These are phyloP conservation scores for Triplophysa bombifrons DNA, from an alignment of 2,797 vertebrate genomes.

Conservation along the genomic window DNA sequence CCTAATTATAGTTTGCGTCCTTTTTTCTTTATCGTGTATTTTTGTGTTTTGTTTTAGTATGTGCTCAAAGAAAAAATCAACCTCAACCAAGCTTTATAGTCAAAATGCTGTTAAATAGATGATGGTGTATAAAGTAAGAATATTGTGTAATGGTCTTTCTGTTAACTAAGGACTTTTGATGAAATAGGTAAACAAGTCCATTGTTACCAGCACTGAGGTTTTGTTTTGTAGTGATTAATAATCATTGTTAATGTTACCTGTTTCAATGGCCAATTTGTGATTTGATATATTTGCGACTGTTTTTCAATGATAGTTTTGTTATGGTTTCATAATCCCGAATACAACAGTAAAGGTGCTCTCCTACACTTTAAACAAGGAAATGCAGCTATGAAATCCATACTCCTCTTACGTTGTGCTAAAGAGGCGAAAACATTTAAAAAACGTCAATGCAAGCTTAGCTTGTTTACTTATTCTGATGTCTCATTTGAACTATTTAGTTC, in stretches of 20 bases:
- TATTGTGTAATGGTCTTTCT: constrained; percentile 52
- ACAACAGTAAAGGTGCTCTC: constrained; percentile 78
- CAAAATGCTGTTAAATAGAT: constrained; percentile 66
- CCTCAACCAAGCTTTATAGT: constrained; percentile 74
- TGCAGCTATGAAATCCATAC: constrained; percentile 76
- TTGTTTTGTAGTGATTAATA: constrained; percentile 59
- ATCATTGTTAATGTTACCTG: constrained; percentile 69
- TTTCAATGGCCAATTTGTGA: constrained; percentile 70
- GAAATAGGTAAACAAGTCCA: constrained; percentile 62
- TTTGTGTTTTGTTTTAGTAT: constrained; percentile 41
- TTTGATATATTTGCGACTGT: constrained; percentile 69
- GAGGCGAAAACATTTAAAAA: constrained; percentile 63
- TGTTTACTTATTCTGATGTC: constrained; percentile 56
- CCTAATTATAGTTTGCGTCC: constrained; percentile 21
- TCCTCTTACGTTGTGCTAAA: constrained; percentile 67
- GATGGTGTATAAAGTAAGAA: constrained; percentile 56
- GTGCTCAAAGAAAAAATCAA: constrained; percentile 60
- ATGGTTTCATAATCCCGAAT: constrained; percentile 70
- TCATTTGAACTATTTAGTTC: neutral
- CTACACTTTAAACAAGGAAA: constrained; percentile 81
- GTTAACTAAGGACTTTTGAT: constrained; percentile 53
- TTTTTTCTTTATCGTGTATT: constrained; percentile 36
- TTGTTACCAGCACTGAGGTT: constrained; percentile 79
- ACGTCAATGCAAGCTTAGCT: constrained; percentile 61
- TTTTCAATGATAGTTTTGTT: constrained; percentile 69